Evolutionary conservation across 2,797 vertebrate species (phyloP), one percentile per base, ranked within the genome.

Genomic region (Spheniscus humboldti): DNA sequence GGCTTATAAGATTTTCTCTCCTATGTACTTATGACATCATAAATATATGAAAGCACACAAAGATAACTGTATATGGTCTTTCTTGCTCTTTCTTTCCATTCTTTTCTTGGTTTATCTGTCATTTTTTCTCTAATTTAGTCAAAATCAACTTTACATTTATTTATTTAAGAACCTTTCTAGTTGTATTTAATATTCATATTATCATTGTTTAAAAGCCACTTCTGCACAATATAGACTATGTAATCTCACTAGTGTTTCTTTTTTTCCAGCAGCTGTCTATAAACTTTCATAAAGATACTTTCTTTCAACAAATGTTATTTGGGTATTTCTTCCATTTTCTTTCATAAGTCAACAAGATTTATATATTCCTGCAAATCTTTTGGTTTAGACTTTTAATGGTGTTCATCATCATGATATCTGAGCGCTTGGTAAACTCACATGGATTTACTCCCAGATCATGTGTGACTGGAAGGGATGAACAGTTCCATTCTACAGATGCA

Each of bases 381-480:
- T 71, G 13, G 3, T 86, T 94, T 35, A 92, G 31, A 24, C 5
- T 68, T 79, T 41, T 59, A 59, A 27, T 37, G 9, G 3, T 71
- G 27, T 66, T 86, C 33, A 16, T 35, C 17, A 72, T 19, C 8
- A 12, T 53, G 37, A 53, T 48, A 79, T 53, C 39, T 1, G 15
- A 82, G 28, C 0, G 0, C 5, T 63, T 35, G 11, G 23, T 31
- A 86, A 92, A 86, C 12, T 2, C 8, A 39, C 0, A 0, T 53
- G 20, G 14, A 48, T 78, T 78, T 86, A 75, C 53, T 78, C n/a
- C 16, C 37, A 62, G 47, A 78, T 45, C 24, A 63, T 56, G 53
- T 56, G 31, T 19, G 53, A 19, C 53, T 55, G 53, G 53, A 56
- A 56, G 53, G 53, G 31, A 33, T 56, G 30, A 56, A 35, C 25